Evolutionary conservation across 2,797 vertebrate genomes (phyloP).

Genomic region (Pristis pectinata): DNA sequence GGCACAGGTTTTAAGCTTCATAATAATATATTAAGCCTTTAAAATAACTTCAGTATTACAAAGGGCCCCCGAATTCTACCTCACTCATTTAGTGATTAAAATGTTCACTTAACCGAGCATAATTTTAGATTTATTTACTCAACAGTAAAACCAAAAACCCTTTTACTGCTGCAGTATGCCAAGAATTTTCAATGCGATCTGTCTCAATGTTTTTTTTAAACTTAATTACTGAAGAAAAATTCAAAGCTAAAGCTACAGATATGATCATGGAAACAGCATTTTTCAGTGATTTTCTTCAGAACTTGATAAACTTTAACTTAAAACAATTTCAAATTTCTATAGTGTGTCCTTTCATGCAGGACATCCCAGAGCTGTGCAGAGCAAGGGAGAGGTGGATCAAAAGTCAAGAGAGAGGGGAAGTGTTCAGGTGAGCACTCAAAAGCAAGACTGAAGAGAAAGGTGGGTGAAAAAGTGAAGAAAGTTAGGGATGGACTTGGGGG

Average conservation of each 20-base stretch:
- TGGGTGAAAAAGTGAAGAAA: not conserved
- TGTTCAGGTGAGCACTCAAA: not conserved
- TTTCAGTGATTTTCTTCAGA: not conserved
- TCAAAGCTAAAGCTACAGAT: slow-evolving; percentile 18
- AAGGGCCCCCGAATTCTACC: not conserved
- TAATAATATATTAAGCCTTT: slow-evolving; percentile 24
- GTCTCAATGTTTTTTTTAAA: slow-evolving; percentile 10
- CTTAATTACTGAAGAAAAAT: slow-evolving; percentile 20
- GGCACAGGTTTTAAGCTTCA: slow-evolving; percentile 25
- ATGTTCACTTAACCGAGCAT: not conserved
- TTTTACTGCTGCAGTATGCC: slow-evolving; percentile 29
- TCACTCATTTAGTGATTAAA: slow-evolving; percentile 1
- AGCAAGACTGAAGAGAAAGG: not conserved
- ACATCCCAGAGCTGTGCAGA: not conserved
- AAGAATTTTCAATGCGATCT: slow-evolving; percentile 25
- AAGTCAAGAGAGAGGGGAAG: not conserved
- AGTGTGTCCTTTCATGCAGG: not conserved
- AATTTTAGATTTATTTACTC: slow-evolving; percentile 26
- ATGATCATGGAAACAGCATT: not conserved
- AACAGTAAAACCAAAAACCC: slow-evolving; percentile 9
- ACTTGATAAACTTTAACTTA: not conserved
- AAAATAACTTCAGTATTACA: slow-evolving; percentile 12
- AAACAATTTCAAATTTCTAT: not conserved
- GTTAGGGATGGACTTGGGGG: not conserved
- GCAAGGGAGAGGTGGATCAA: not conserved